A percentile compares a stretch with the other conserved stretches of the same genome.
Conservation (phyloP, 2,888 invertebrate genomes). For the Cosmia pyralina region DNA sequence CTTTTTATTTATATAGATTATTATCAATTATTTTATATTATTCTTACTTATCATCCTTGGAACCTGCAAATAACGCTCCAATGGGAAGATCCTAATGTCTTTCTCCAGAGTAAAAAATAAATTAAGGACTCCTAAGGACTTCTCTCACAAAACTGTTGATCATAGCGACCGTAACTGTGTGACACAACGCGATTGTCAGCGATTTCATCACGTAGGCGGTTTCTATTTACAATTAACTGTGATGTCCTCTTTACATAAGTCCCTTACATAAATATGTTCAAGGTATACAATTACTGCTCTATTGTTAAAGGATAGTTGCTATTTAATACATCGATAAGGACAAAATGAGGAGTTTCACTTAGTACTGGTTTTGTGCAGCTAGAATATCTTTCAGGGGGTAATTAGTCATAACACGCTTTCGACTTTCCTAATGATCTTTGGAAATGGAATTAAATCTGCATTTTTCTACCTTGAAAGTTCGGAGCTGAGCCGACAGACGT, state of each 20-base stretch:
- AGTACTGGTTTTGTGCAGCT: too few species aligned
- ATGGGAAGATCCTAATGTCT: neutral
- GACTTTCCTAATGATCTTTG: too few species aligned
- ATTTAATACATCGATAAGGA: neutral
- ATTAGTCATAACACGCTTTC: too few species aligned
- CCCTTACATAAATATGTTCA: slow-evolving; percentile 36
- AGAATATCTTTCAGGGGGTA: too few species aligned
- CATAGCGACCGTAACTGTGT: slow-evolving; percentile 27
- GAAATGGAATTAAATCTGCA: neutral
- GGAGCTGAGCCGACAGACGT: too few species aligned
- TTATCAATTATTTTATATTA: too few species aligned
- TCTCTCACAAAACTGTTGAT: neutral
- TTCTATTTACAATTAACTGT: slow-evolving; percentile 47
- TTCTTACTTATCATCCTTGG: too few species aligned
- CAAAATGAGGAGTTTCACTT: neutral
- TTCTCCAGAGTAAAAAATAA: neutral
- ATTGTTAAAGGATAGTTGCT: slow-evolving; percentile 1
- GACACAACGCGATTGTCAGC: slow-evolving; percentile 39
- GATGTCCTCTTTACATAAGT: slow-evolving; percentile 39
- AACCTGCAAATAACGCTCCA: neutral
- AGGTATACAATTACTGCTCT: slow-evolving; percentile 16
- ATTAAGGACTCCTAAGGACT: neutral
- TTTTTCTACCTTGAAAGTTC: neutral
- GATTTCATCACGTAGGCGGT: slow-evolving; percentile 46
- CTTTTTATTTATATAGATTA: too few species aligned